Base-by-base conservation (phyloP, 2,797 vertebrate species). In the Lepidocolaptes lacrymiger region DNA sequence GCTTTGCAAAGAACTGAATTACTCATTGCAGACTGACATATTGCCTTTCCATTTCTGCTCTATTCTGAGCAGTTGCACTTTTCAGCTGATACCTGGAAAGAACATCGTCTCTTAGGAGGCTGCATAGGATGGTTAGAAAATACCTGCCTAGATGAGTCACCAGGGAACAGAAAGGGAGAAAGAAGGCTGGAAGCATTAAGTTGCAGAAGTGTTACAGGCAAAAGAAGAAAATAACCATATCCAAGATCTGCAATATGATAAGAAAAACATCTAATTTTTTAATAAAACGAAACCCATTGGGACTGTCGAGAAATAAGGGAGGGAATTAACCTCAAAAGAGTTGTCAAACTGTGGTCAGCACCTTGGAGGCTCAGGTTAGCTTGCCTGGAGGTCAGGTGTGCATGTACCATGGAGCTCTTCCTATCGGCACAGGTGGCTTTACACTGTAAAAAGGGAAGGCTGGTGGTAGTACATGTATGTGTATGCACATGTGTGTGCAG, bases 131-230 rank as follows among this genome's bases (percentile, higher is more conserved):
- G 67, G 77, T 71, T 91, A 93, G 94, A 94, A 96, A 94, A 95
- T 87, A 95, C 96, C 94, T 96, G 87, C 87, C 78, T 92, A 37
- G 74, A 85, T 96, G 91, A 96, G 91, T 95, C 94, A 94, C 43
- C 8, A 37, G 34, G 48, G 58, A 85, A 51, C 52, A 83, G 44
- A 91, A 55, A 41, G 22, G 61, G 61, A 71, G 68, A 80, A 61
- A 44, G 78, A 80, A 41, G n/a, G 36, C 78, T 91, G 79, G 27
- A 85, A 93, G 27, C 52, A 19, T 64, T 71, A 68, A 85, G 52
- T 43, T 67, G 68, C 68, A 74, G 51, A 87, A 93, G 28, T 30
- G 17, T 85, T 91, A 59, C 12, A 76, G 16, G 36, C 48, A 44
- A 74, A 92, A 88, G 68, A 61, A 61, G 61, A 91, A 83, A 91